phyloP scores from a whole-genome alignment of 2,888 invertebrate genomes.

The Drosophila neotestacea region DNA sequence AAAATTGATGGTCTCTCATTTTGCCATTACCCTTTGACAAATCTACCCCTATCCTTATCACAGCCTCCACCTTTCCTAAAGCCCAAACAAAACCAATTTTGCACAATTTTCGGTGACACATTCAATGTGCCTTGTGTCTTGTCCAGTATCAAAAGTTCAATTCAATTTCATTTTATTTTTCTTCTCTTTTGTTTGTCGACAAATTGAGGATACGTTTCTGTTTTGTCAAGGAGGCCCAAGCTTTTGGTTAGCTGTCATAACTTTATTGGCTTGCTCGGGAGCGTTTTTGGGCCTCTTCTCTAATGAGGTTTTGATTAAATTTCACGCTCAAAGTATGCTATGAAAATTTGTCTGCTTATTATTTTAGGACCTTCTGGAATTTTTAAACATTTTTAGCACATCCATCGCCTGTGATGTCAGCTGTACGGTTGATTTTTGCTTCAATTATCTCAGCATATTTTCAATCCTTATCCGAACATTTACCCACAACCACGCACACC shows the following conservation, averaged over 20 bases:
- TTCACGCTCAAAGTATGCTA: conserved; percentile 51
- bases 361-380: conserved; percentile 43
- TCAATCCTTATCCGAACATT: conserved; percentile 12
- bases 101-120: conserved; percentile 32
- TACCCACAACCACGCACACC: conserved; percentile 5
- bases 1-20: conserved; percentile 63
- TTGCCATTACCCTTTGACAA: conserved; percentile 1
- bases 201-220: conserved; percentile 43
- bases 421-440: conserved; percentile 28
- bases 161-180: conserved; percentile 43
- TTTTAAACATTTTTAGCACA: conserved; percentile 11
- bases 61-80: too few relatives aligned
- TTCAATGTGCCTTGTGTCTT: conserved; percentile 35
- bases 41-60: too few relatives aligned
- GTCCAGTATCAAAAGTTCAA: conserved; percentile 55
- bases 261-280: conserved; percentile 17
- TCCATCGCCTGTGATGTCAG: conserved; percentile 29
- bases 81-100: conserved; percentile 27
- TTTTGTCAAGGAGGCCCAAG: conserved; percentile 30
- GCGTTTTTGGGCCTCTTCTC: neutral
- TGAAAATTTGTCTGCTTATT: conserved; percentile 46
- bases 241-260: conserved; percentile 46
- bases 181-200: conserved; percentile 25
- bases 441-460: conserved; percentile 55
- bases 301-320: conserved; percentile 75